Conservation (phyloP, 2,888 invertebrate species). For the Noctuana brunneofusca region DNA sequence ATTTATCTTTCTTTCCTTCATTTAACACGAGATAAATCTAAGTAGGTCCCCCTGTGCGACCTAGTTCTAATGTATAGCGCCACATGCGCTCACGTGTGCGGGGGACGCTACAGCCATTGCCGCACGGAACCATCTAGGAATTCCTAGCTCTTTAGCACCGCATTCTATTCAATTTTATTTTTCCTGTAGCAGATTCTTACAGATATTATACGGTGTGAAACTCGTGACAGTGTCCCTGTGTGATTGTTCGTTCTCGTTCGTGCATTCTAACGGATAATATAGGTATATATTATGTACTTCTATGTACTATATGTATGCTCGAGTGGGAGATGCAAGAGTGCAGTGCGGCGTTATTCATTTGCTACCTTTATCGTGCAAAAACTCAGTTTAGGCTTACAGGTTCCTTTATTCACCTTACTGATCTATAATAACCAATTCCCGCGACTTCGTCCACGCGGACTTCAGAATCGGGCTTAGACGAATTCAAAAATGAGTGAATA, state of each 20-base stretch:
- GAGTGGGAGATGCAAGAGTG: no score
- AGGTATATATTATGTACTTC: no score
- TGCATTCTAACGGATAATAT: not conserved
- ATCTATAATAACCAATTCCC: no score
- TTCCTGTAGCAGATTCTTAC: constrained; percentile 3
- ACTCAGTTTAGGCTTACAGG: no score
- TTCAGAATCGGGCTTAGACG: no score
- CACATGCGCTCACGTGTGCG: constrained; percentile 16
- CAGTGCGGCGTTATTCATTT: no score
- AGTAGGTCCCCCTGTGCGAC: constrained; percentile 23
- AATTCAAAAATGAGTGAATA: no score
- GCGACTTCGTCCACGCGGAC: no score
- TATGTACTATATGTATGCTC: not conserved
- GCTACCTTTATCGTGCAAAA: no score
- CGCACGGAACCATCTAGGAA: constrained; percentile 11
- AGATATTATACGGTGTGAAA: not conserved
- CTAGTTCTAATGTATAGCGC: not conserved
- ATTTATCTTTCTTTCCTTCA: not conserved
- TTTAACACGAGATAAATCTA: constrained; percentile 14
- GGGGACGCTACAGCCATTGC: constrained; percentile 4
- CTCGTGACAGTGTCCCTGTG: not conserved
- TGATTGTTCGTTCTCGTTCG: not conserved
- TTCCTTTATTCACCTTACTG: no score
- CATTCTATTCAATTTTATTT: not conserved
- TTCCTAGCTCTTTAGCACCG: constrained; percentile 6